Evolutionary conservation across 2,888 invertebrate genomes (phyloP).

Genomic region (Erebia palarica): DNA sequence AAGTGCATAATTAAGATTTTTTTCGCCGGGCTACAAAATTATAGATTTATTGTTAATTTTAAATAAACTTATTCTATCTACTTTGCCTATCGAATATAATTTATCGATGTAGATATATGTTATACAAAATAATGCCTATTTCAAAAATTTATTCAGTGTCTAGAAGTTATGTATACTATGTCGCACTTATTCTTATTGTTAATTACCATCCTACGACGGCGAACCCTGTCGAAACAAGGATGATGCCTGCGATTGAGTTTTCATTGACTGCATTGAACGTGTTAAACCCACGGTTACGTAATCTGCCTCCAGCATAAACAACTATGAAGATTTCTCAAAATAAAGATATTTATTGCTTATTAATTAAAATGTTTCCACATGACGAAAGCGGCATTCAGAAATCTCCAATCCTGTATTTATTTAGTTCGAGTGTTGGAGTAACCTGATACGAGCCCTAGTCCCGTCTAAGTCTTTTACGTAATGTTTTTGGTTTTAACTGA

Average conservation of each 20-base stretch:
- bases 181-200: neutral
- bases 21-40: constrained; percentile 10
- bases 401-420: constrained; percentile 31
- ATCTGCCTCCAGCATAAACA: neutral
- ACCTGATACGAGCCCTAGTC: constrained; percentile 56
- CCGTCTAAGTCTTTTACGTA: constrained; percentile 59
- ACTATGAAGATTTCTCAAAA: neutral
- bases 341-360: neutral
- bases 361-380: constrained; percentile 11
- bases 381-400: constrained; percentile 43
- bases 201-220: neutral
- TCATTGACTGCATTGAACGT: neutral
- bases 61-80: neutral
- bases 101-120: neutral
- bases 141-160: neutral
- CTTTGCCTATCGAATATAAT: neutral
- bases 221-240: neutral
- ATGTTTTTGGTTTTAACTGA: constrained; percentile 43
- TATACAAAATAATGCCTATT: neutral
- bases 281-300: neutral
- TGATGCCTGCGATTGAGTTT: neutral
- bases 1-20: constrained; percentile 64
- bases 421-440: constrained; percentile 33
- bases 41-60: constrained; percentile 10
- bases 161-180: neutral